Evolutionary conservation across 2,888 invertebrate genomes (phyloP).

Genomic region (Liposcelis brunnea): DNA sequence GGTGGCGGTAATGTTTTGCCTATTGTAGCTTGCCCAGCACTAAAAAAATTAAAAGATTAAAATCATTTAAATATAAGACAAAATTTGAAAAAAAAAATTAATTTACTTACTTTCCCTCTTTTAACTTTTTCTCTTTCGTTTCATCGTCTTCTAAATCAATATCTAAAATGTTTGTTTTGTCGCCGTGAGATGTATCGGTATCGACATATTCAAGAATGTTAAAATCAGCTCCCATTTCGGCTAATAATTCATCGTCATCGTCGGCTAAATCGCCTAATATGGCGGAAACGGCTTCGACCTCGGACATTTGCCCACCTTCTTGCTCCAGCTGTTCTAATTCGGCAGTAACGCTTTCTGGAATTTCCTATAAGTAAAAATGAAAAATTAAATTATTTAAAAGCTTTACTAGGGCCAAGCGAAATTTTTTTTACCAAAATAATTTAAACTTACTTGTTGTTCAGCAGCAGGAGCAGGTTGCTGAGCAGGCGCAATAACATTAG

Average conservation of each 20-base stretch:
- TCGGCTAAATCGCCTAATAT: conserved; percentile 67
- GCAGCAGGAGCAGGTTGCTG: background rate
- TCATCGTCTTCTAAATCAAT: conserved; percentile 55
- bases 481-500: background rate
- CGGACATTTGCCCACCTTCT: conserved; percentile 38
- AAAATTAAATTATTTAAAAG: background rate
- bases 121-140: conserved; percentile 28
- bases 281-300: conserved; percentile 52
- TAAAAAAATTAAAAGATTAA: too few relatives aligned
- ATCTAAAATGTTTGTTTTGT: conserved; percentile 69
- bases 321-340: conserved; percentile 51
- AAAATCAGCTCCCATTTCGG: conserved; percentile 87
- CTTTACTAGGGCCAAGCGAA: too few relatives aligned
- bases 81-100: background rate
- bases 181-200: conserved; percentile 60
- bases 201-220: conserved; percentile 92
- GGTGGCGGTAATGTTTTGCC: conserved; percentile 13
- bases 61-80: background rate
- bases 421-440: too few relatives aligned
- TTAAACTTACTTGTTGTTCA: conserved; percentile 3
- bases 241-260: conserved; percentile 72
- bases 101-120: conserved; percentile 20
- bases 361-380: conserved; percentile 25
- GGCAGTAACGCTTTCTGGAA: conserved; percentile 47
- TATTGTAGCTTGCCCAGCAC: conserved; percentile 16